Evolutionary conservation across 2,888 invertebrate genomes (phyloP), one percentile per base, ranked within the genome.

Genomic region (Ptilodon capucinus): DNA sequence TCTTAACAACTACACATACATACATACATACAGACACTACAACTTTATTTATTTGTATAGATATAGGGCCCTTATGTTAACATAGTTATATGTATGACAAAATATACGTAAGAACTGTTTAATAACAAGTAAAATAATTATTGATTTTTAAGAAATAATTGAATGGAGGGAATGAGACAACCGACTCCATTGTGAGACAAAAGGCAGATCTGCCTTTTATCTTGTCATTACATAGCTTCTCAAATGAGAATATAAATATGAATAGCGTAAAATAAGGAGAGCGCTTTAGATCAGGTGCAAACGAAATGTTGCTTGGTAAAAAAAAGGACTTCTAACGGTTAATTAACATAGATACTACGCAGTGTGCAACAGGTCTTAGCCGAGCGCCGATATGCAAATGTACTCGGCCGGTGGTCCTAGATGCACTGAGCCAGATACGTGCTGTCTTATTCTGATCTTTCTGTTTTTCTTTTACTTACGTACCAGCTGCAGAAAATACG

Each of bases 341-440:
- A 75, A 81, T 81, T 79, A 77, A 66, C 79, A 76, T 78, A 80
- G 75, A 77, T 74, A 75, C 68, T 57, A 60, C 50, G 62, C 61
- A 60, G 58, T 54, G 48, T 54, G 68, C 71, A 72, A 74, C 78
- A 76, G 75, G 78, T 74, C 64, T 55, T 64, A 57, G 66, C 58
- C 60, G 51, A 62, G 53, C 44, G 49, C 52, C 52, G 79, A 80
- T 81, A 86, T 84, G 85, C 79, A 79, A 86, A 86, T 84, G 68
- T 50, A 57, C 77, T 54, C 64, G 54, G 71, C 71, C 72, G 85
- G 85, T 86, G 85, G 86, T 86, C 86, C 70, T 53, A 67, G 76
- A 77, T 78, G 73, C 69, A 61, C 44, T 46, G 47, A 42, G 52
- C 61, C 53, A 68, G 68, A 73, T 68, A 67, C 43, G 11, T 13